A percentile compares a stretch with the other conserved stretches of the same genome.
These are phyloP conservation scores for Amblyraja radiata DNA, from an alignment of 2,797 vertebrate species.

Conservation along the genomic window DNA sequence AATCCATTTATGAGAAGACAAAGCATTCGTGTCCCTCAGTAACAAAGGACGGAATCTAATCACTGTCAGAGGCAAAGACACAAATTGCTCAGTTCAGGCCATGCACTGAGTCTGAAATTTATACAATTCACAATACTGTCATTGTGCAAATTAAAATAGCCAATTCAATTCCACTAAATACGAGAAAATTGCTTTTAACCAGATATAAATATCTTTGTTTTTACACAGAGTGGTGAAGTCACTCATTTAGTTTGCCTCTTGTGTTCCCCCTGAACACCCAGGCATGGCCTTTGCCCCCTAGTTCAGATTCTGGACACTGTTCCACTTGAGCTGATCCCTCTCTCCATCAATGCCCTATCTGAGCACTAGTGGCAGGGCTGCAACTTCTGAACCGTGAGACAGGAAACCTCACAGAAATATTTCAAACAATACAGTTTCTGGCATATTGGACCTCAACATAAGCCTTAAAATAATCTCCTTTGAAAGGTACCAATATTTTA, in stretches of 20 bases:
- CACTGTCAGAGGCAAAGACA: neutral
- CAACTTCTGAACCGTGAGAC: neutral
- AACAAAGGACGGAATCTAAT: constrained; percentile 23
- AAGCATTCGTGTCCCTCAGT: neutral
- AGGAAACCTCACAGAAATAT: neutral
- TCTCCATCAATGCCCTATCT: neutral
- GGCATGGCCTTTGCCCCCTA: neutral
- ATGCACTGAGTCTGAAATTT: constrained; percentile 20
- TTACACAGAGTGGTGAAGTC: neutral
- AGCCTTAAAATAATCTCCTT: neutral
- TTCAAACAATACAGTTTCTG: neutral
- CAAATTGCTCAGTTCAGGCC: constrained; percentile 28
- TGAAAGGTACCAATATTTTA: neutral
- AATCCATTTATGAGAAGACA: constrained; percentile 15
- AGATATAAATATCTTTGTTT: neutral
- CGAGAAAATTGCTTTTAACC: neutral
- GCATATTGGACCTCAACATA: neutral
- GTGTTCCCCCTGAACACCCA: neutral
- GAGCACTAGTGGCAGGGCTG: neutral
- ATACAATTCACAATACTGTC: constrained; percentile 17
- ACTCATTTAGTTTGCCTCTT: neutral
- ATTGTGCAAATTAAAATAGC: neutral
- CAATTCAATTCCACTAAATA: neutral
- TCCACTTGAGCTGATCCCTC: neutral
- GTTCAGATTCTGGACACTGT: neutral